Conservation (phyloP, 1,140 invertebrate genomes). For the Andricus grossulariae region DNA sequence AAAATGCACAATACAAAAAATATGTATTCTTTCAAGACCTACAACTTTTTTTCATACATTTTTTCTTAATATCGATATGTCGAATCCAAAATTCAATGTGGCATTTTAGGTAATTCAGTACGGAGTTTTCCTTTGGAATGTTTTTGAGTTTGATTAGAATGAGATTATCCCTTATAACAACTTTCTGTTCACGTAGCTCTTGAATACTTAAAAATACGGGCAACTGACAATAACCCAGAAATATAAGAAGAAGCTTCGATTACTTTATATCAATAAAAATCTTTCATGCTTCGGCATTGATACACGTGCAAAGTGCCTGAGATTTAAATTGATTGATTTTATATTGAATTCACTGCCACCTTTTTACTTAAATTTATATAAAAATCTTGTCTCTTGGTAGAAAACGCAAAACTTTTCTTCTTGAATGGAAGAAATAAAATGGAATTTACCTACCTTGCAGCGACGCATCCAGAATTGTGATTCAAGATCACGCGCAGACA, state of each 20-base stretch:
- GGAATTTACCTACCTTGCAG: neutral
- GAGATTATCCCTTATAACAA: too few species aligned
- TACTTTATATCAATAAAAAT: neutral
- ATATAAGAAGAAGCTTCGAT: neutral
- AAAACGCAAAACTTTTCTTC: neutral
- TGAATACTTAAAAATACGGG: too few species aligned
- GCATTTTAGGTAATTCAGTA: too few species aligned
- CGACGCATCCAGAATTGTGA: neutral
- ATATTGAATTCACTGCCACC: constrained; percentile 12
- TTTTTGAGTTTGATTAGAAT: too few species aligned
- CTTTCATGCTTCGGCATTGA: neutral
- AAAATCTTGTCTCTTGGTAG: neutral
- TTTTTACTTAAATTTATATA: neutral
- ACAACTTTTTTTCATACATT: too few species aligned
- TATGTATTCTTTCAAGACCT: too few species aligned
- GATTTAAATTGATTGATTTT: constrained; percentile 3
- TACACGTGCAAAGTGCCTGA: neutral
- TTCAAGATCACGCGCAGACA: constrained; percentile 27
- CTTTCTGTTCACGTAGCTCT: too few species aligned
- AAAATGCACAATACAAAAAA: too few species aligned
- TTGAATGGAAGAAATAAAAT: neutral
- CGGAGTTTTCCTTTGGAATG: too few species aligned
- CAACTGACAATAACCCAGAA: too few species aligned
- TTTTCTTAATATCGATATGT: too few species aligned
- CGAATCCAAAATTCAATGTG: too few species aligned